Conservation (phyloP, 2,888 invertebrate genomes). For the Aspidiotus destructor region DNA sequence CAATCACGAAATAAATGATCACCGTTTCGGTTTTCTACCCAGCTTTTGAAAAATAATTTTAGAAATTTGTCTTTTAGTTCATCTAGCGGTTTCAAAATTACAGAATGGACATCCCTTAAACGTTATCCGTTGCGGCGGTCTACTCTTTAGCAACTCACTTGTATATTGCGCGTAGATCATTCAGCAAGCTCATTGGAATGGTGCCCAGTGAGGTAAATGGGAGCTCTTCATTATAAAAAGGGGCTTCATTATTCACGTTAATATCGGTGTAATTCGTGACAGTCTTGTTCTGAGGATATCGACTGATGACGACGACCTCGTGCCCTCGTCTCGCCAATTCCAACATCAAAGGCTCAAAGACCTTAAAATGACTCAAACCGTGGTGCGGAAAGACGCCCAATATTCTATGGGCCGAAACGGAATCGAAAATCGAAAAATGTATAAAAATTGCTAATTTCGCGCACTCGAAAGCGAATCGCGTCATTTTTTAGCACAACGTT, state of each 20-base stretch:
- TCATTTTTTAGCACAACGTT: no score
- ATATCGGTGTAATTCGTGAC: constrained; percentile 30
- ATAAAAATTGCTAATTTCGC: no score
- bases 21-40: no score
- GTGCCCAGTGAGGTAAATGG: constrained; percentile 8
- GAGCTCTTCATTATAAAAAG: not conserved
- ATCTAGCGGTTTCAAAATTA: no score
- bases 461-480: no score
- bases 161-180: constrained; percentile 2
- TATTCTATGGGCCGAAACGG: constrained; percentile 14
- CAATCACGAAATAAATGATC: no score
- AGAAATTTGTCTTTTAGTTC: no score
- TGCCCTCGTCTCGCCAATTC: constrained; percentile 26
- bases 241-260: constrained; percentile 10
- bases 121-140: no score
- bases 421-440: not conserved
- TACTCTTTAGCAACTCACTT: not conserved
- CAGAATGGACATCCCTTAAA: no score
- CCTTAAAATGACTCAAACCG: constrained; percentile 32
- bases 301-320: constrained; percentile 26
- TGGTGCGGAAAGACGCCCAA: constrained; percentile 34
- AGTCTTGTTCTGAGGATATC: constrained; percentile 15
- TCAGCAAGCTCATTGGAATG: not conserved
- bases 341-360: constrained; percentile 24
- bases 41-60: no score